Evolutionary conservation across 1,140 invertebrate species (phyloP), one percentile per base, ranked within the genome.

Genomic region (Myzus persicae): DNA sequence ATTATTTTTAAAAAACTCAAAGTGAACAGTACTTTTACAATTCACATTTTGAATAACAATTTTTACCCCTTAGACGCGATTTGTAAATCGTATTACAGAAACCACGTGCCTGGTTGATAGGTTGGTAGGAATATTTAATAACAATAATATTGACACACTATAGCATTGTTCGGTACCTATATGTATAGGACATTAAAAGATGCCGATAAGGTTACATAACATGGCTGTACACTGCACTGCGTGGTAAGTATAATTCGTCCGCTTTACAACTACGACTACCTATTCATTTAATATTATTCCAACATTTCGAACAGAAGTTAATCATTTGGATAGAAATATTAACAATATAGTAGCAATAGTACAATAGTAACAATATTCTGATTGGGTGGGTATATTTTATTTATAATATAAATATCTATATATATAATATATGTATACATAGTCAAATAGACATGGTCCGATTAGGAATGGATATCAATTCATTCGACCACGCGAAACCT

Each of bases 391-490:
- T n/a, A n/a, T n/a, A n/a, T n/a, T n/a, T n/a, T n/a, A n/a, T n/a
- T n/a, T n/a, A n/a, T n/a, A n/a, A n/a, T n/a, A n/a, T n/a, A n/a
- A n/a, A n/a, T n/a, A n/a, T n/a, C n/a, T n/a, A n/a, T n/a, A n/a
- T n/a, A n/a, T n/a, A n/a, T n/a, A n/a, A n/a, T n/a, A n/a, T 76
- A 18, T 14, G 31, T 67, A n/a, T 67, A 67, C 4, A 67, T 18
- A 67, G 31, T n/a, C 31, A 76, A 76, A 76, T 76, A n/a, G 11
- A n/a, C 14, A 87, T 31, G 9, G 42, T n/a, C 4, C 6, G 42
- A 87, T 44, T 14, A 42, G 31, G 14, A 44, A 87, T 87, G n/a
- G 42, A 87, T 76, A 76, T 46, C 46, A 87, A 87, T 87, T 87
- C 84, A 42, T 87, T 44, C 40, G 31, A 24, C 46, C n/a, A 36